A percentile compares a stretch with the other conserved stretches of the same genome.
Evolutionary conservation across 2,888 invertebrate species (phyloP).

Genomic region (Encarsia formosa): DNA sequence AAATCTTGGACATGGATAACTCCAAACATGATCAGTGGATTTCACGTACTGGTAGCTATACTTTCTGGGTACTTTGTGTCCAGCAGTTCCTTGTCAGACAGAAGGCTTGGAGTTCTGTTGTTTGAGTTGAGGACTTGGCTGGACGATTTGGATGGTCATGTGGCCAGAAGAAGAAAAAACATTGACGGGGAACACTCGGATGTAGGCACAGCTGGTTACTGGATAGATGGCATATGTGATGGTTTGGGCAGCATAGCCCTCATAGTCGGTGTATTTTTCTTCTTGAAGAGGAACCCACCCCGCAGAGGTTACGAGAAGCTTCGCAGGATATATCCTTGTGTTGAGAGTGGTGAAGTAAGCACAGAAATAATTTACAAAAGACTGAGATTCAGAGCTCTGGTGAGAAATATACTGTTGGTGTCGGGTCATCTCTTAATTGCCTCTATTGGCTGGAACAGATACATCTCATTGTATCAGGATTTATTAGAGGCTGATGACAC

Average conservation of each 20-base stretch:
- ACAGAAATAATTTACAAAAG: slow-evolving; percentile 60
- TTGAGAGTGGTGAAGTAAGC: slow-evolving; percentile 51
- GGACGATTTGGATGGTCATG: slow-evolving; percentile 83
- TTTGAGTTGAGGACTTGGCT: slow-evolving; percentile 79
- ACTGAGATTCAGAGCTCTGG: slow-evolving; percentile 57
- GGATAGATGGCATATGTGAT: slow-evolving; percentile 80
- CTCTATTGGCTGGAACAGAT: slow-evolving; percentile 79
- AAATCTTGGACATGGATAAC: slow-evolving; percentile 60
- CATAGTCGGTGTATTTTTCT: slow-evolving; percentile 65
- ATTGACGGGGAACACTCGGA: slow-evolving; percentile 74
- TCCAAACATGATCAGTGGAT: slow-evolving; percentile 79
- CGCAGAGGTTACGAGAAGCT: slow-evolving; percentile 67
- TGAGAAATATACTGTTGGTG: slow-evolving; percentile 63
- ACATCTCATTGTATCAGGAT: slow-evolving; percentile 75
- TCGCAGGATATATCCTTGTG: slow-evolving; percentile 51
- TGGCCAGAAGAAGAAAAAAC: slow-evolving; percentile 72
- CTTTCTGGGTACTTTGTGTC: slow-evolving; percentile 72
- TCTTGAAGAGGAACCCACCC: slow-evolving; percentile 69
- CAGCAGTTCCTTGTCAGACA: slow-evolving; percentile 65
- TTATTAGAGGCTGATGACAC: slow-evolving; percentile 63
- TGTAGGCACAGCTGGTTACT: slow-evolving; percentile 76
- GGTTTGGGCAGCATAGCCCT: slow-evolving; percentile 70
- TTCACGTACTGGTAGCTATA: slow-evolving; percentile 73
- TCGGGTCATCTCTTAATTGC: slow-evolving; percentile 70
- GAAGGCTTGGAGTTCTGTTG: slow-evolving; percentile 70